Evolutionary conservation across 2,113 vertebrate genomes (phyloP), one percentile per base, ranked within the genome.

Genomic region (Petroica traversi): DNA sequence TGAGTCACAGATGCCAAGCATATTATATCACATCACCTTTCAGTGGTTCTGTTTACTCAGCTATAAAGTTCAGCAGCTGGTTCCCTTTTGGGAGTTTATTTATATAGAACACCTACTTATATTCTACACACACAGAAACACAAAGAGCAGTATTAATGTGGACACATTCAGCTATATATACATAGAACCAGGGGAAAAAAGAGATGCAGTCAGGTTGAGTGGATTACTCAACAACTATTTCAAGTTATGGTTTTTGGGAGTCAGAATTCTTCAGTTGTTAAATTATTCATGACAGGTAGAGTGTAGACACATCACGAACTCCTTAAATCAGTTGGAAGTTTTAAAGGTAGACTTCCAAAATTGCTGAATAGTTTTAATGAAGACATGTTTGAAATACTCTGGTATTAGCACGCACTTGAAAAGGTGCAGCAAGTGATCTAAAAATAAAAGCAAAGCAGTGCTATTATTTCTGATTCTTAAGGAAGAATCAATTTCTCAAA

Each of bases 41-140:
- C 63, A 40, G 63, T 55, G 58, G 16, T 80, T 84, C 64, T 74
- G 64, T 75, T 92, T 84, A 91, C 48, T 93, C 94, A 96, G 79
- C 91, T 93, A 75, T 40, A 41, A 95, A 95, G 76, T 92, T 92
- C 86, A 64, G 83, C 89, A 89, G 66, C 91, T 81, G 68, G 43
- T 67, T 92, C 55, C 48, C 61, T 52, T 63, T 78, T 0, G 6
- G 61, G 76, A 83, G 25, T 72, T 88, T 90, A 76, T 92, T 90
- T 95, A 86, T 78, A 86, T 2, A 57, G 68, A 63, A 84, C 36
- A 90, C 29, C 67, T 80, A 80, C 58, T 85, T 90, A 38, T 6
- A 66, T 74, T 88, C 79, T 81, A 86, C 63, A 55, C 19, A 57
- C 19, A 49, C 28, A 41, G 20, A 78, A n/a, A n/a, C n/a, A 74